Evolutionary conservation across 2,888 invertebrate species (phyloP).

Genomic region (Tenodera sinensis): DNA sequence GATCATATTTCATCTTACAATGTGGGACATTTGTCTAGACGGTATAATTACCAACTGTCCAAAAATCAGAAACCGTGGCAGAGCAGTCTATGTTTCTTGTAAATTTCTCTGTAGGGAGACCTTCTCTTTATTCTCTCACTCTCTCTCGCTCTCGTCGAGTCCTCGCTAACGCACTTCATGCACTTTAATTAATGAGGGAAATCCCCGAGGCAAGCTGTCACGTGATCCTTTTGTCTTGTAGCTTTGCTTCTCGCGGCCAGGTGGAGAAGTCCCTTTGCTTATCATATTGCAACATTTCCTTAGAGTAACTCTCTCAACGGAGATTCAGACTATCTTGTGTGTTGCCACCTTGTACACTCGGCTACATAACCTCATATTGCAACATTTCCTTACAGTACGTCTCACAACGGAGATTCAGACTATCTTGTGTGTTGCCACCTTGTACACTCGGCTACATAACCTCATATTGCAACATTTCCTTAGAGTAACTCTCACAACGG

Average conservation of each 20-base stretch:
- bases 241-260: not conserved
- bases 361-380: too few relatives aligned
- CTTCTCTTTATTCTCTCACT: not conserved
- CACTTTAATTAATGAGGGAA: constrained; percentile 2
- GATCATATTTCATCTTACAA: too few relatives aligned
- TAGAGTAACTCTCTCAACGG: not conserved
- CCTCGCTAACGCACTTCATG: not conserved
- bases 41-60: not conserved
- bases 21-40: too few relatives aligned
- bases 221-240: not conserved
- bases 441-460: too few relatives aligned
- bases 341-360: not conserved
- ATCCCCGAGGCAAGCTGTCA: not conserved
- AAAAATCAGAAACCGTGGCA: not conserved
- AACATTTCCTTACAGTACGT: too few relatives aligned
- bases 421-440: too few relatives aligned
- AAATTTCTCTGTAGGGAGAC: not conserved
- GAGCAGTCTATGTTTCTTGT: not conserved
- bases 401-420: too few relatives aligned
- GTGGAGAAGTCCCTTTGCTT: not conserved
- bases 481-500: too few relatives aligned
- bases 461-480: too few relatives aligned
- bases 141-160: not conserved
- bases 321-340: not conserved
- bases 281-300: not conserved